phyloP scores from a whole-genome alignment of 2,888 invertebrate species.

The Hipparchia semele region DNA sequence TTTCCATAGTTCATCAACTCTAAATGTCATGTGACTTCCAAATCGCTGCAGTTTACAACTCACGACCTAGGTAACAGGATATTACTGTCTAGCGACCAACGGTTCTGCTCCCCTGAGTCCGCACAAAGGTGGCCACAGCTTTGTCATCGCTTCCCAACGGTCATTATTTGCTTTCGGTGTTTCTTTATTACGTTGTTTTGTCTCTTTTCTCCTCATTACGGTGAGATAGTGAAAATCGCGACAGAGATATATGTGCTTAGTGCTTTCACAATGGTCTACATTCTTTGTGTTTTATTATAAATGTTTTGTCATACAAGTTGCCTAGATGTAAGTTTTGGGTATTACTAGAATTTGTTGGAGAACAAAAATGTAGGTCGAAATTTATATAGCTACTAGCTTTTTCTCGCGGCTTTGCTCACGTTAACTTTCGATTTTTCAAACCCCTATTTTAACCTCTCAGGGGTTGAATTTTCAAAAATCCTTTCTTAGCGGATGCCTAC shows the following conservation, averaged over 20 bases:
- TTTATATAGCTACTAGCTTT: too few species aligned
- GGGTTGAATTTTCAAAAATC: too few species aligned
- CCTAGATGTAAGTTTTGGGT: not conserved
- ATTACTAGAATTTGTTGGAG: not conserved
- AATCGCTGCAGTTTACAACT: conserved; percentile 41
- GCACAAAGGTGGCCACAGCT: conserved; percentile 68
- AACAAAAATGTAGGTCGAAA: too few species aligned
- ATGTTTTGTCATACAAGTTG: not conserved
- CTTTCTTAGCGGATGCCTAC: too few species aligned
- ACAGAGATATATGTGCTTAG: not conserved
- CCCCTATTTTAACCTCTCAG: too few species aligned
- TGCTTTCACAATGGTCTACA: not conserved
- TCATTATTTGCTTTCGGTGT: conserved; percentile 35
- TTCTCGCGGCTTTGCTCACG: too few species aligned
- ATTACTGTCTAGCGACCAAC: conserved; percentile 63
- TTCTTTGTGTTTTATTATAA: conserved; percentile 4
- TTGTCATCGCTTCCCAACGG: conserved; percentile 63
- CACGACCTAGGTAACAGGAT: conserved; percentile 62
- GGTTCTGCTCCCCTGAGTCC: conserved; percentile 60
- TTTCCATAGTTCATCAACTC: not conserved
- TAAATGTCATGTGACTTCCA: not conserved
- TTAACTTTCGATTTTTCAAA: too few species aligned
- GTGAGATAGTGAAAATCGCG: conserved; percentile 14
- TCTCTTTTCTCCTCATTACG: conserved; percentile 35
- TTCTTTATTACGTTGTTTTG: conserved; percentile 40